Percentiles rank a stretch among this genome's conserved stretches.
Evolutionary conservation across 2,797 vertebrate species (phyloP).

Genomic region (Tamandua tetradactyla): DNA sequence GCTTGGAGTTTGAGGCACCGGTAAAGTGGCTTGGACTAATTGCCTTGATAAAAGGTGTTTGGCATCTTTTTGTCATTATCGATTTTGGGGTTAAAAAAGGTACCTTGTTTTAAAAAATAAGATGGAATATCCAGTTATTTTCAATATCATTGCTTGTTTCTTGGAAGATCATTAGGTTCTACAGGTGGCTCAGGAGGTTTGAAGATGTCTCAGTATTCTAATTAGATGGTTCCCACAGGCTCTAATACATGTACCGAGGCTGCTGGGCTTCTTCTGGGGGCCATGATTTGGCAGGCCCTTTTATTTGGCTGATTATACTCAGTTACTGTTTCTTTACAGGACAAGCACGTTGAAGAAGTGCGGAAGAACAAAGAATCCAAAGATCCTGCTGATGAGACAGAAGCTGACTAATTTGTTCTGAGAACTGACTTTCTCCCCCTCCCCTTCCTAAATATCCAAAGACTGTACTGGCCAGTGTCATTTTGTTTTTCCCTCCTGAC

Average conservation of each 20-base stretch:
- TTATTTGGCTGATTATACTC: not conserved
- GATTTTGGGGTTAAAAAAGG: not conserved
- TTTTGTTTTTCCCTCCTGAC: slow-evolving; percentile 82
- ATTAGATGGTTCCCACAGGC: not conserved
- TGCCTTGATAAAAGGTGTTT: not conserved
- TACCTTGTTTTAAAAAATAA: not conserved
- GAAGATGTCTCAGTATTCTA: not conserved
- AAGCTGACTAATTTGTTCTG: slow-evolving; percentile 84
- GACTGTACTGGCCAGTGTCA: slow-evolving; percentile 90
- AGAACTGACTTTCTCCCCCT: slow-evolving; percentile 84
- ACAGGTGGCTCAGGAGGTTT: not conserved
- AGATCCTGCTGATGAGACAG: slow-evolving; percentile 87
- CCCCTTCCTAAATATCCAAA: slow-evolving; percentile 88
- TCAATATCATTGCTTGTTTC: not conserved
- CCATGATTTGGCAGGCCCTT: not conserved
- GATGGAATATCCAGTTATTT: not conserved
- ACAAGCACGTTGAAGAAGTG: slow-evolving; percentile 96
- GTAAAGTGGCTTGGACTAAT: not conserved
- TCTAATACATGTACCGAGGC: too few species aligned
- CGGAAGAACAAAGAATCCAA: slow-evolving; percentile 95
- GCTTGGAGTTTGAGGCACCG: not conserved
- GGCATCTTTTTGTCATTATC: not conserved
- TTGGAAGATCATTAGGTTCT: not conserved
- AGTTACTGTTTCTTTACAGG: slow-evolving; percentile 84
- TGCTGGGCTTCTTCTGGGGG: not conserved